Conservation (phyloP, 2,113 vertebrate genomes). For the Zosterops lateralis region DNA sequence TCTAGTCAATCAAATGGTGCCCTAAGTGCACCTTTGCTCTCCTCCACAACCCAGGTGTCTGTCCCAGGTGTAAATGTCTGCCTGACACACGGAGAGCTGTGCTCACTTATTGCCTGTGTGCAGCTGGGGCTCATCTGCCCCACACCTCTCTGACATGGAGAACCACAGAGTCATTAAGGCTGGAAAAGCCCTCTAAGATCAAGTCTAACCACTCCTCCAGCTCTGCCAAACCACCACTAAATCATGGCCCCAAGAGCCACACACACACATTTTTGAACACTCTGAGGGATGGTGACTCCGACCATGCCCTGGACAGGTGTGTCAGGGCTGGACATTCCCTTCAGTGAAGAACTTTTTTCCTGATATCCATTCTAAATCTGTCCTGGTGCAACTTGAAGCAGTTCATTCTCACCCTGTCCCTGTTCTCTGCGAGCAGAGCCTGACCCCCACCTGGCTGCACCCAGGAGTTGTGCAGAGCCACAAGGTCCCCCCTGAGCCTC, state of each 20-base stretch:
- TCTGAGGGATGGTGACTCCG: not conserved
- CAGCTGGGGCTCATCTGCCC: not conserved
- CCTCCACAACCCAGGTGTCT: no score
- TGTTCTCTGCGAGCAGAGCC: not conserved
- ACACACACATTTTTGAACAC: not conserved
- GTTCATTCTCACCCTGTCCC: not conserved
- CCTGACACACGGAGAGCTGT: not conserved
- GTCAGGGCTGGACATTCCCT: not conserved
- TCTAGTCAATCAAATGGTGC: not conserved
- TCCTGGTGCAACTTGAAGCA: not conserved
- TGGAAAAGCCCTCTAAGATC: not conserved
- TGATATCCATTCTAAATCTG: not conserved
- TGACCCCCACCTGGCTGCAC: fast-evolving
- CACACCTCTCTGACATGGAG: not conserved
- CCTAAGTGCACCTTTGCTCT: not conserved
- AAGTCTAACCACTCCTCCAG: not conserved
- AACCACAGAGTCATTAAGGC: fast-evolving
- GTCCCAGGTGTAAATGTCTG: not conserved
- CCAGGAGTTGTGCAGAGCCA: not conserved
- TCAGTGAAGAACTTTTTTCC: not conserved
- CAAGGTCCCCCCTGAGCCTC: fast-evolving
- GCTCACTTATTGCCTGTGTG: not conserved
- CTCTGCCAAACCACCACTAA: not conserved
- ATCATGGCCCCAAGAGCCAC: not conserved
- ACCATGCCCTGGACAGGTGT: no score